Evolutionary conservation across 2,888 invertebrate genomes (phyloP).

Genomic region (Parasteatoda lunata): DNA sequence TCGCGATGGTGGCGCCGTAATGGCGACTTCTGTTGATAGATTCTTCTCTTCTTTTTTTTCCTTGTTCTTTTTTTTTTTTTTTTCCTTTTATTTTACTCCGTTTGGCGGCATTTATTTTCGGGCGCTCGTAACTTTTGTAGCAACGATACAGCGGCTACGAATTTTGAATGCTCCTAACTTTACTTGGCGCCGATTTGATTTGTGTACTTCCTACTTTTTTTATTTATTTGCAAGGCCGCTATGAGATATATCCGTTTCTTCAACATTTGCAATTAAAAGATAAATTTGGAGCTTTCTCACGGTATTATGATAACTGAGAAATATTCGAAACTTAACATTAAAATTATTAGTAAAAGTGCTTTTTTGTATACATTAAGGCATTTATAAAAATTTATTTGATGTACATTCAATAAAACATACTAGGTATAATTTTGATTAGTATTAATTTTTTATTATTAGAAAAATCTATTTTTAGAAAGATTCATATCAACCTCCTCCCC

Average conservation of each 20-base stretch:
- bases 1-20: constrained; percentile 61
- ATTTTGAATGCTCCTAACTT: constrained; percentile 1
- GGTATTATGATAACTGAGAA: too few relatives aligned
- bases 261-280: too few relatives aligned
- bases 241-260: neutral
- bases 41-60: constrained; percentile 31
- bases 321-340: too few relatives aligned
- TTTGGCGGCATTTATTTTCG: constrained; percentile 66
- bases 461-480: too few relatives aligned
- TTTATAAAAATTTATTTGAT: too few relatives aligned
- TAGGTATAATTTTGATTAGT: too few relatives aligned
- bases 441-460: too few relatives aligned
- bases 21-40: constrained; percentile 67
- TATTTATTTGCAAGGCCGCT: constrained; percentile 11
- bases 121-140: constrained; percentile 63
- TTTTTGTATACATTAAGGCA: too few relatives aligned
- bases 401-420: too few relatives aligned
- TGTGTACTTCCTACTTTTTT: constrained; percentile 35
- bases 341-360: too few relatives aligned
- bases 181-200: constrained; percentile 52
- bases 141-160: constrained; percentile 15
- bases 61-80: neutral
- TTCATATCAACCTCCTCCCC: too few relatives aligned
- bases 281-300: too few relatives aligned
- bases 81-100: constrained; percentile 48